Evolutionary conservation across 2,113 vertebrate species (phyloP), one percentile per base, ranked within the genome.

Genomic region (Progne subis): DNA sequence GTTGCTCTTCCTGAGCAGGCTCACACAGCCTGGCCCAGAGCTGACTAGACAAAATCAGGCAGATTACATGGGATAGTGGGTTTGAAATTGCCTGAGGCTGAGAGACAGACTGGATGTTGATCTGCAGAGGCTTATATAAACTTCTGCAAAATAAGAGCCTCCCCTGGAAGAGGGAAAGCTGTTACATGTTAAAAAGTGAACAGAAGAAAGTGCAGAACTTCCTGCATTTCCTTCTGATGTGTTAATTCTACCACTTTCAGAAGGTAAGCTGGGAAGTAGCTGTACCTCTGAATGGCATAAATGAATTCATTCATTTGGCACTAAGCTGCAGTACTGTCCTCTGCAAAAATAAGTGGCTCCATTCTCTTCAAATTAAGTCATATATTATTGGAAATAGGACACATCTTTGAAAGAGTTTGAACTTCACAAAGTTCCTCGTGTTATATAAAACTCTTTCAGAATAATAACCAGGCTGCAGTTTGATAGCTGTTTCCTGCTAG

Each of bases 201-300:
- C 12, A 77, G 53, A 82, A 77, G 25, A 55, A 94, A 72, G 55
- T 21, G 18, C 69, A 85, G 70, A 82, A 32, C 41, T 95, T 84
- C 59, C 39, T 13, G 77, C 55, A 7, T 89, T 72, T 69, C 47
- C 32, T 49, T 91, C 88, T 88, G 88, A 82, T 94, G 12, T 96
- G 88, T 53, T 90, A 97, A 88, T 97, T 89, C n/a, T 74, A 9
- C 28, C 63, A 17, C 68, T 90, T 70, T 82, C 69, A 65, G 71
- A 65, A 94, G 67, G 82, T 82, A 41, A 91, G 21, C 43, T 69
- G 12, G 34, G 55, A 63, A 91, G 50, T 46, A 79, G 41, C 21
- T 4, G 17, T 67, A 82, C 57, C 59, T 89, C 41, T 64, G 90
- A 91, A 70, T 75, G 83, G 82, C 78, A 71, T 59, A 86, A 95